A percentile compares a stretch with the other conserved stretches of the same genome.
Conservation (phyloP, 2,113 vertebrate genomes). For the Donacobius atricapilla region DNA sequence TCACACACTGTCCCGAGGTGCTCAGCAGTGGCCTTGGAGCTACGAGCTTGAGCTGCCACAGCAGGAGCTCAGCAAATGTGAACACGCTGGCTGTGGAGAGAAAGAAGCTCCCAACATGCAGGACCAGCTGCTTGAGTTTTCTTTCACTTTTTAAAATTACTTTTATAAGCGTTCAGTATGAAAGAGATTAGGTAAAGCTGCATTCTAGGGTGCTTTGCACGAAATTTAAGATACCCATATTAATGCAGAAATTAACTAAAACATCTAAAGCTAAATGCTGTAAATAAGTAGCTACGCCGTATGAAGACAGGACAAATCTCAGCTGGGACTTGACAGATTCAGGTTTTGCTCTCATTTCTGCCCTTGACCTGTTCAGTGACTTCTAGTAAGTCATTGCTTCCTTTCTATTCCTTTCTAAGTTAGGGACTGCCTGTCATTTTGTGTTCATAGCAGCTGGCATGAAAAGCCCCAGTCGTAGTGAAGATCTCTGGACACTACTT, state of each 20-base stretch:
- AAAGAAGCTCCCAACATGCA: background rate
- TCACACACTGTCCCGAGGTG: fast-evolving
- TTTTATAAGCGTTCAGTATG: background rate
- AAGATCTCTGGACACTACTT: background rate
- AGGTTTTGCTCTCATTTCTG: slow-evolving; percentile 7
- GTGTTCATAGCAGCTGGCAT: background rate
- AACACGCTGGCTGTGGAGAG: fast-evolving
- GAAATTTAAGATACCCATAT: background rate
- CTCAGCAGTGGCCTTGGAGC: background rate
- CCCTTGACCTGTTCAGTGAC: background rate
- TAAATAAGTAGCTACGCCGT: background rate
- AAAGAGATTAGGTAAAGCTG: background rate
- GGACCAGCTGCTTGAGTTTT: background rate
- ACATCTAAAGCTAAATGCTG: background rate
- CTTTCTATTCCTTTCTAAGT: slow-evolving; percentile 1
- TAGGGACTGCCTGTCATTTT: background rate
- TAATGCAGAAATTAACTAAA: background rate
- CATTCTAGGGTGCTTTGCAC: background rate
- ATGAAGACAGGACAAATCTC: background rate
- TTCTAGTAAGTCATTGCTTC: background rate
- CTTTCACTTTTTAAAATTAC: background rate
- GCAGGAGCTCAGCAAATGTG: background rate
- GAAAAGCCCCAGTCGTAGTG: background rate
- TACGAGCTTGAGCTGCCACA: fast-evolving
- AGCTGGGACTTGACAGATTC: background rate